phyloP scores from a whole-genome alignment of 2,113 vertebrate species.

The Sinocyclocheilus rhinocerous region DNA sequence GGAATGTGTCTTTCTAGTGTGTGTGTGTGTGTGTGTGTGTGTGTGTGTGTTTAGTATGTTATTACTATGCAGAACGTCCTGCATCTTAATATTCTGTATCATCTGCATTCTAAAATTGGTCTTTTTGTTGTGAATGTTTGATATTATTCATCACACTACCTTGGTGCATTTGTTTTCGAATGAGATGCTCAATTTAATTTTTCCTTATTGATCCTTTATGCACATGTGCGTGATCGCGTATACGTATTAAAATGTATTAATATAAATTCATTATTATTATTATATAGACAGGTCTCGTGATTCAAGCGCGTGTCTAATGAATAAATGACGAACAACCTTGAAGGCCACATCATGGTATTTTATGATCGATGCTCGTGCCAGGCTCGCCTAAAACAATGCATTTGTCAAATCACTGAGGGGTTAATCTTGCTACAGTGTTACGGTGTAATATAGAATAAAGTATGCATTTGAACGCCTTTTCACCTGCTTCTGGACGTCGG shows the following conservation, averaged over 20 bases:
- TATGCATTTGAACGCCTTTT: not conserved
- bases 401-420: not conserved
- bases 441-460: slow-evolving; percentile 49
- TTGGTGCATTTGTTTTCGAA: not conserved
- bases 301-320: not conserved
- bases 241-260: not conserved
- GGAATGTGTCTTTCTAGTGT: not conserved
- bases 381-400: not conserved
- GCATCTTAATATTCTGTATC: not conserved
- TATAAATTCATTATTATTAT: not conserved
- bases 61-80: not conserved
- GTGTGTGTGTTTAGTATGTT: not conserved
- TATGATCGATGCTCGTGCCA: not conserved
- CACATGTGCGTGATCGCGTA: not conserved
- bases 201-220: not conserved
- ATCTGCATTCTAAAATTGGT: not conserved
- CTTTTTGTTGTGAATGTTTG: not conserved
- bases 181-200: not conserved
- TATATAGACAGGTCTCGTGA: slow-evolving; percentile 12
- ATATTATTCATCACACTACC: not conserved
- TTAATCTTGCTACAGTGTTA: not conserved
- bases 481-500: slow-evolving; percentile 98
- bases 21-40: not conserved
- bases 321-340: slow-evolving; percentile 28
- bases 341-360: slow-evolving; percentile 2